Conservation (phyloP, 2,888 invertebrate genomes). For the Cacoxenus indagator region DNA sequence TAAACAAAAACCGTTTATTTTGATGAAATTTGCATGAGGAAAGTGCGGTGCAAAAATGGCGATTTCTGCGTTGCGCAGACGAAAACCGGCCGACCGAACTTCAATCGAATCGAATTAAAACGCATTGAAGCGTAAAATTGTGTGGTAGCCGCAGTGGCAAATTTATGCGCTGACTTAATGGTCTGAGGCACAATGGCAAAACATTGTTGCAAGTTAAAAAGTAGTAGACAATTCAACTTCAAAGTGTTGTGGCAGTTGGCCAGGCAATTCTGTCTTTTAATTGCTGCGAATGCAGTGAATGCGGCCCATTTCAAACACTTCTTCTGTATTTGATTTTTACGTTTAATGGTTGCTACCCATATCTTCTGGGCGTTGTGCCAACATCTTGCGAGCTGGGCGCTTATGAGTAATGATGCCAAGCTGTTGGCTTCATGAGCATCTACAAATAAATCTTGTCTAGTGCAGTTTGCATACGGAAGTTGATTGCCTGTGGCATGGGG, state of each 20-base stretch:
- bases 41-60: background rate
- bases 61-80: too few relatives aligned
- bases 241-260: background rate
- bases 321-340: too few relatives aligned
- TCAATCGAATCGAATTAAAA: slow-evolving; percentile 21
- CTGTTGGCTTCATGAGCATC: background rate
- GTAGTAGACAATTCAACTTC: background rate
- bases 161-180: background rate
- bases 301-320: too few relatives aligned
- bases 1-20: slow-evolving; percentile 12
- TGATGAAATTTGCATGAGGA: background rate
- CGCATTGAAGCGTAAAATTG: slow-evolving; percentile 28
- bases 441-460: background rate
- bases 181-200: background rate
- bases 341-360: too few relatives aligned
- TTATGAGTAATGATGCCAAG: slow-evolving; percentile 52
- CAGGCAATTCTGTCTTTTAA: too few relatives aligned
- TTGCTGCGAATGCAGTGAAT: slow-evolving; percentile 50
- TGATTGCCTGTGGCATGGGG: too few relatives aligned
- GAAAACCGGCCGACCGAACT: background rate
- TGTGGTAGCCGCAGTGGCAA: slow-evolving; percentile 18
- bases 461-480: background rate
- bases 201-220: background rate
- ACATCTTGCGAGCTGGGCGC: slow-evolving; percentile 43
- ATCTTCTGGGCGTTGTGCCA: slow-evolving; percentile 1